These are phyloP conservation scores for Spheniscus mendiculus DNA, from an alignment of 2,113 vertebrate species.

Conservation along the genomic window DNA sequence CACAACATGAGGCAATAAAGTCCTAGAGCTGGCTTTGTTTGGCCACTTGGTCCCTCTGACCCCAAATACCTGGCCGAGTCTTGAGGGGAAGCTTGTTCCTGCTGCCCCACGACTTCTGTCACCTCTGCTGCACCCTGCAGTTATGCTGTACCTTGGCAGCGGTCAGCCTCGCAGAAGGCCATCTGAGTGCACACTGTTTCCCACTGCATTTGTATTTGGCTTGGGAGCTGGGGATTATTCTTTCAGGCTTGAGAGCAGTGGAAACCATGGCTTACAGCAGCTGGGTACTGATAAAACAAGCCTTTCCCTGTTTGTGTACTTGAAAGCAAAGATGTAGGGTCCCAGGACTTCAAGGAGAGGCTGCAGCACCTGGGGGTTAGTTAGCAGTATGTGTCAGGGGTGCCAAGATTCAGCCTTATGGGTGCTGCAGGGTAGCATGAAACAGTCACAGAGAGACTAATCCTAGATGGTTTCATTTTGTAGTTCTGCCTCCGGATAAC, in stretches of 20 bases:
- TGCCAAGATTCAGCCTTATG: fast-evolving
- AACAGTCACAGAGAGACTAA: not conserved
- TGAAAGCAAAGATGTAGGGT: not conserved
- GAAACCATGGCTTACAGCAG: not conserved
- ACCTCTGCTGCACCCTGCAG: not conserved
- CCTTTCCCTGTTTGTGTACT: not conserved
- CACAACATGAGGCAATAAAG: not conserved
- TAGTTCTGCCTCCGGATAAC: not conserved
- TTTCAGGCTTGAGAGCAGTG: not conserved
- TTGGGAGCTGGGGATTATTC: not conserved
- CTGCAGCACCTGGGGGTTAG: not conserved
- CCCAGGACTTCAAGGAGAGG: not conserved
- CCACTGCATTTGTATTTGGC: not conserved
- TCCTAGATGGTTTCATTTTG: not conserved
- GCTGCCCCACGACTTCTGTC: not conserved
- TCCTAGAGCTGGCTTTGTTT: not conserved
- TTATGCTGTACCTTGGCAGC: not conserved
- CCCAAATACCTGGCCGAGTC: not conserved
- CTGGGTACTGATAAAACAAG: not conserved
- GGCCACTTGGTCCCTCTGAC: not conserved
- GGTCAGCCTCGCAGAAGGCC: not conserved
- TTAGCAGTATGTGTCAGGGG: not conserved
- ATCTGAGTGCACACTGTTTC: not conserved
- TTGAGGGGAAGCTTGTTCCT: not conserved
- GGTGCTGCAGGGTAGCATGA: not conserved